A percentile compares a stretch with the other conserved stretches of the same genome.
Evolutionary conservation across 2,888 invertebrate genomes (phyloP).

Genomic region (Neria commutata): DNA sequence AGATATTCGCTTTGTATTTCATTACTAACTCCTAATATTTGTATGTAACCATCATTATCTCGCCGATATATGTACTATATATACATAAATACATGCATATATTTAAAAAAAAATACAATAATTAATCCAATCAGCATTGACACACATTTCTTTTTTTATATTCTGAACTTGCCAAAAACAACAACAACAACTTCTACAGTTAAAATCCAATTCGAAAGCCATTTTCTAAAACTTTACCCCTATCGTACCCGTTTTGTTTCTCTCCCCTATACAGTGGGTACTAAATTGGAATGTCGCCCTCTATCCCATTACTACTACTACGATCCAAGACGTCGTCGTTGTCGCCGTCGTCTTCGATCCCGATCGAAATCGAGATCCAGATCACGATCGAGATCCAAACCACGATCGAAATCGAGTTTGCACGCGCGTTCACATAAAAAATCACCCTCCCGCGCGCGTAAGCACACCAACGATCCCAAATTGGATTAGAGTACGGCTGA

Average conservation of each 20-base stretch:
- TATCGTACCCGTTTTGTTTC: slow-evolving; percentile 26
- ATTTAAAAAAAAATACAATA: no score
- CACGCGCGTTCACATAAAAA: no score
- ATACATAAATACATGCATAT: background rate
- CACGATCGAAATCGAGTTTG: no score
- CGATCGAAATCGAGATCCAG: no score
- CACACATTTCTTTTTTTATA: no score
- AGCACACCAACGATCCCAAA: slow-evolving; percentile 37
- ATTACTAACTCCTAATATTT: no score
- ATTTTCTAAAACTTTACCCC: slow-evolving; percentile 19
- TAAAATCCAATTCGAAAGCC: slow-evolving; percentile 21
- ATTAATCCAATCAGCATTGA: no score
- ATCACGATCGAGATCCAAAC: no score
- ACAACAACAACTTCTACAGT: slow-evolving; percentile 17
- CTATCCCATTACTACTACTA: slow-evolving; percentile 46
- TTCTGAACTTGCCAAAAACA: slow-evolving; percentile 19
- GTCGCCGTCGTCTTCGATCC: slow-evolving; percentile 36
- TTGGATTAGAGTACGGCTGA: slow-evolving; percentile 60
- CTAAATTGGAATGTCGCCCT: slow-evolving; percentile 47
- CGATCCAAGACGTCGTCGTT: slow-evolving; percentile 53
- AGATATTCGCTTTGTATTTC: no score
- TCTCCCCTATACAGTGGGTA: slow-evolving; percentile 55
- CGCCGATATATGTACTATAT: no score
- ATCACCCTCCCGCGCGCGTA: slow-evolving; percentile 40
- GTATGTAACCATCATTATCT: no score